phyloP scores from a whole-genome alignment of 2,113 vertebrate genomes.

The Pangasianodon gigas region DNA sequence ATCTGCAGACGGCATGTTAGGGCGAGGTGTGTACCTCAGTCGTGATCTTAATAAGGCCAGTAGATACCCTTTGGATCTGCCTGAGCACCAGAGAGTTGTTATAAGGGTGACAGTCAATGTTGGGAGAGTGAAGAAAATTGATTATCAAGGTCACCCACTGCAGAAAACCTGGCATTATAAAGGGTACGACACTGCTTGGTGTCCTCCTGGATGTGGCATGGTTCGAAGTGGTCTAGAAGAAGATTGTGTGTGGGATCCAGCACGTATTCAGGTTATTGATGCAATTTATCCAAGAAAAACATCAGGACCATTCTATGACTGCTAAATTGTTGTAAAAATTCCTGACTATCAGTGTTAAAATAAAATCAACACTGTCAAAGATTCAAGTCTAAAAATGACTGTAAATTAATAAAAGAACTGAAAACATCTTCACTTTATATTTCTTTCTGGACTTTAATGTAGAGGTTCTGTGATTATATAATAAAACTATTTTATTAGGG shows the following conservation, averaged over 20 bases:
- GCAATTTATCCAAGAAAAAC: not conserved
- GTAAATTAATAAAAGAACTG: not conserved
- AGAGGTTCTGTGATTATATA: not conserved
- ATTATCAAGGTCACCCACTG: conserved; percentile 14
- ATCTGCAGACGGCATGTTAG: conserved; percentile 49
- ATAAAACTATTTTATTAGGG: not conserved
- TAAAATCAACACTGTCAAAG: not conserved
- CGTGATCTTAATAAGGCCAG: conserved; percentile 55
- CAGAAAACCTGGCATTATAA: conserved; percentile 40
- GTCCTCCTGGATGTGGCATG: conserved; percentile 44
- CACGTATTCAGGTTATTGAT: conserved; percentile 8
- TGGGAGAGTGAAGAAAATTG: conserved; percentile 43
- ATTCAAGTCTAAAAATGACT: not conserved
- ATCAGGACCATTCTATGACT: not conserved
- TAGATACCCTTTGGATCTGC: conserved; percentile 26
- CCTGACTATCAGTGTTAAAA: not conserved
- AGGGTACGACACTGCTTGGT: conserved; percentile 47
- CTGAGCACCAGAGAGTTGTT: conserved; percentile 29
- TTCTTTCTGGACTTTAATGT: not conserved
- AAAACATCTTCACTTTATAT: not conserved
- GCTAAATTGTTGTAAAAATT: not conserved
- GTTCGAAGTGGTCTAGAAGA: conserved; percentile 41
- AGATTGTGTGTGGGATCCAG: conserved; percentile 53
- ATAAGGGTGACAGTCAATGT: conserved; percentile 30
- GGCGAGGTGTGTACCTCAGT: conserved; percentile 58